phyloP scores from a whole-genome alignment of 2,888 invertebrate genomes.

The Cataglyphis cursor region DNA sequence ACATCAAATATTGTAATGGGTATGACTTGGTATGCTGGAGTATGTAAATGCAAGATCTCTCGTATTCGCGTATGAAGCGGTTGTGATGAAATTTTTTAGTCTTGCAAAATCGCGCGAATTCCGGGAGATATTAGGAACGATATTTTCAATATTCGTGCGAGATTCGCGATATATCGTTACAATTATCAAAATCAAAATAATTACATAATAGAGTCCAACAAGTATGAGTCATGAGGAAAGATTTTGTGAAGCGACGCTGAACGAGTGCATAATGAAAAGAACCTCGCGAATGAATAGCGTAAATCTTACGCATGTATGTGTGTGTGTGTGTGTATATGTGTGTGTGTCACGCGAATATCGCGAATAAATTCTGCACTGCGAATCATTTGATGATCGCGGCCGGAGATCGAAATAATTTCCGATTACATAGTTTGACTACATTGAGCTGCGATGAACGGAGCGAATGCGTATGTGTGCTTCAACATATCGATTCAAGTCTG shows the following conservation, averaged over 20 bases:
- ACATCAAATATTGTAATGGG: slow-evolving; percentile 69
- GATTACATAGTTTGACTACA: slow-evolving; percentile 28
- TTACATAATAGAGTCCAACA: background rate
- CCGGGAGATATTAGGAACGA: slow-evolving; percentile 13
- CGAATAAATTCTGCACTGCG: slow-evolving; percentile 30
- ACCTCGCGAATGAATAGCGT: slow-evolving; percentile 22
- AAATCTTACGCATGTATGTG: background rate
- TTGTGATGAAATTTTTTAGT: background rate
- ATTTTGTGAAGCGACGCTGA: slow-evolving; percentile 37
- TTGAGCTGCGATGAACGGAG: slow-evolving; percentile 41
- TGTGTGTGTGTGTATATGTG: background rate
- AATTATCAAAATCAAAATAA: background rate
- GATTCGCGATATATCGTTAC: background rate
- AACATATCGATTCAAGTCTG: slow-evolving; percentile 71
- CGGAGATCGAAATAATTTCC: slow-evolving; percentile 7
- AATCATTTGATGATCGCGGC: background rate
- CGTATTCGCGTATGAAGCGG: slow-evolving; percentile 5
- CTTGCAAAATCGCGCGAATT: background rate
- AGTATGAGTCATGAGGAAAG: slow-evolving; percentile 4
- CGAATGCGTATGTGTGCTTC: slow-evolving; percentile 71
- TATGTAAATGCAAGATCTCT: slow-evolving; percentile 47
- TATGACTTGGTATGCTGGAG: slow-evolving; percentile 65
- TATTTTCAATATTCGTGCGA: background rate
- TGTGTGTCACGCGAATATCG: background rate
- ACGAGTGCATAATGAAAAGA: slow-evolving; percentile 52